Evolutionary conservation across 1,140 invertebrate species (phyloP), one percentile per base, ranked within the genome.

Genomic region (Protaetia brevitarsis): DNA sequence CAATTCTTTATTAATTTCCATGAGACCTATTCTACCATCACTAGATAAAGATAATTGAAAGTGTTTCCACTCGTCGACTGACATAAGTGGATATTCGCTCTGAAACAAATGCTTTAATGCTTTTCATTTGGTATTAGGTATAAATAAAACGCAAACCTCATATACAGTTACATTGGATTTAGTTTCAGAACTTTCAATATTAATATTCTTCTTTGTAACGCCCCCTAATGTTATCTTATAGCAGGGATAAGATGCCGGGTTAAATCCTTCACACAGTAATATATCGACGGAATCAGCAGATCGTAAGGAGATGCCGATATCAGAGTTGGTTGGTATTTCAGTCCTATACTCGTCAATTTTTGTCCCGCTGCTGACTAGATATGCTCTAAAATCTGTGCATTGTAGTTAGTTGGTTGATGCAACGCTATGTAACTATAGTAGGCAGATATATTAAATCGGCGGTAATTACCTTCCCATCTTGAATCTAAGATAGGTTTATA

Each of bases 1-100:
- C 23, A n/a, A n/a, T n/a, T n/a, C 26, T 16, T 27, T 16, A 27
- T 59, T 29, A 11, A 58, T 51, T 31, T 58, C 37, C 68, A 71
- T 60, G n/a, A 72, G 67, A 45, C 58, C 69, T 7, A 59, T 72
- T n/a, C 66, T 66, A 27, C 63, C 67, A 19, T 37, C 71, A 2
- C 11, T 69, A 1, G 27, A 59, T 28, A 29, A 27, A 11, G 23
- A 28, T 29, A 59, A 13, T n/a, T 28, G 7, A 21, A 59, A 59
- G 16, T 16, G 10, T 59, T 31, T 59, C 57, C 57, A 59, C 30
- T 59, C 27, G 16, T 59, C 23, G 6, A n/a, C 11, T 29, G 26
- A n/a, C 0, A 59, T 6, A 13, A 59, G 28, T 19, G 57, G 57
- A n/a, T 7, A 29, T 1, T 10, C n/a, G 16, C 16, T 29, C 57